Evolutionary conservation across 1,140 invertebrate species (phyloP), one percentile per base, ranked within the genome.

Genomic region (Drosophila truncata): DNA sequence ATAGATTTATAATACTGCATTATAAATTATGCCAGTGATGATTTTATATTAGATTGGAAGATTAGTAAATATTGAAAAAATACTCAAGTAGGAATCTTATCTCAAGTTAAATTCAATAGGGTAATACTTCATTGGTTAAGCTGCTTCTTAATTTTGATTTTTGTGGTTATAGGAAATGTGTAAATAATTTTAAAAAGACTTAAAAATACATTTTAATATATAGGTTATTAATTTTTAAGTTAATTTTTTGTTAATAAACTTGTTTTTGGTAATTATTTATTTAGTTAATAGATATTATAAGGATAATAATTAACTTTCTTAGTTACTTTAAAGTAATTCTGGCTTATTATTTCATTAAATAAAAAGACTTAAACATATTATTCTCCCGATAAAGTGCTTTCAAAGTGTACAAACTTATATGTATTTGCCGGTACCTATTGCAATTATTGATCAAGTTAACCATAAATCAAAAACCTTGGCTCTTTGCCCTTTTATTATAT

Each of bases 1-100:
- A 35, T n/a, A 23, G 23, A 66, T 44, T 70, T 52, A 52, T 70
- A 29, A 3, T 7, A 16, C 35, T 42, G 29, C 27, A 54, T 70
- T 29, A 2, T 37, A 46, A 14, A n/a, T 29, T 27, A 16, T 63
- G 27, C 27, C 25, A 41, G 10, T 14, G 35, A 20, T 39, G n/a
- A 14, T 57, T 31, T 1, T 63, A n/a, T 55, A 13, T 57, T 4
- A 2, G 9, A 5, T 9, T 20, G 8, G 9, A 4, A 8, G n/a
- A 6, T 14, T 5, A 31, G 11, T 14, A 52, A 52, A 33, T 52
- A 52, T 52, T 20, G 1, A 33, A 31, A 31, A 18, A 14, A 20
- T 20, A 20, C n/a, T 14, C 8, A 3, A 33, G 10, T 11, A 52
- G 10, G n/a, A 52, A 11, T 14, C 13, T 10, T 61, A 61, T 58